Evolutionary conservation across 2,113 vertebrate species (phyloP), one percentile per base, ranked within the genome.

Genomic region (Meles meles): DNA sequence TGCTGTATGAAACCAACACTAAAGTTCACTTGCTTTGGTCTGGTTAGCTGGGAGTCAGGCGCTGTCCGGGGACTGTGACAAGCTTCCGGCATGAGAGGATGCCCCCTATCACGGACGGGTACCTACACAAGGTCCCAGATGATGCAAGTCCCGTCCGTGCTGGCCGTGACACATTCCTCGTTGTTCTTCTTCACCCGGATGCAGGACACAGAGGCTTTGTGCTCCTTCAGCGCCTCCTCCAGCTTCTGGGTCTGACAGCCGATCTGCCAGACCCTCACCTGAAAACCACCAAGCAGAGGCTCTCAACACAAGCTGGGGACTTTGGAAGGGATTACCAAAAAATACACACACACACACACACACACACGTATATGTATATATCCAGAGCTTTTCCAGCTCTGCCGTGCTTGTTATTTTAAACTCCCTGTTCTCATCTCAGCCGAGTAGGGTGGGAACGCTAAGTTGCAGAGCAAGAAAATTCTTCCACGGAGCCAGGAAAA

Each of bases 101-200:
- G 18, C 83, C 87, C 63, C 67, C 42, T 63, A 18, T 63, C 90
- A 71, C 61, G n/a, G 71, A 71, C 69, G 31, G 71, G 59, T 92
- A 99, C 99, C 98, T 97, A 99, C 99, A 98, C 98, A 2, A 99
- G 91, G 98, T 99, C 99, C 99, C 99, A 99, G 96, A 99, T 98
- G 98, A 99, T 99, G 98, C 99, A 99, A 0, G 99, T 98, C 5
- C 99, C 99, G 1, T 99, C 99, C 0, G 98, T 98, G 98, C 99
- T 99, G 98, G 99, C 98, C 0, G 98, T 99, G 95, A 99, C 98
- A 55, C 99, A 99, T 97, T 99, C 99, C 81, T 96, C 98, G 10
- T 99, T 98, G 0, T 99, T 98, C 52, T 98, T 99, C 98, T 99
- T 99, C 77, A 99, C 98, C 98, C 98, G 98, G 88, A 99, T 98